Percentiles rank a stretch among this genome's conserved stretches.
These are phyloP conservation scores for Drosophila virilis DNA, from an alignment of 1,140 invertebrate species.

Conservation along the genomic window DNA sequence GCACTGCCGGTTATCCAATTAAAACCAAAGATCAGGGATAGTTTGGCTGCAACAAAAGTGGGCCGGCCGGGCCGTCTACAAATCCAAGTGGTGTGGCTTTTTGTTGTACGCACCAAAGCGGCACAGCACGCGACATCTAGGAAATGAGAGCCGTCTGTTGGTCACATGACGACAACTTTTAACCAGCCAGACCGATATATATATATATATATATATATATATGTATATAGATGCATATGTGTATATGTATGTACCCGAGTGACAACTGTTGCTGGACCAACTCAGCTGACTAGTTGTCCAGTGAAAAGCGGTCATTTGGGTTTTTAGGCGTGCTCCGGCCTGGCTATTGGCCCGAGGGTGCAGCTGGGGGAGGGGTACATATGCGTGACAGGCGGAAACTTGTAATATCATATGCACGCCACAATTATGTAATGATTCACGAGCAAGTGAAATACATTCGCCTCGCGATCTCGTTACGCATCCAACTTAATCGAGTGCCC, in stretches of 20 bases:
- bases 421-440: constrained; percentile 75
- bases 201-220: not conserved
- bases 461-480: constrained; percentile 10
- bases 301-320: constrained; percentile 78
- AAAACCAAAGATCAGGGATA: constrained; percentile 78
- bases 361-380: constrained; percentile 1
- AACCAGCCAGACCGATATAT: constrained; percentile 17
- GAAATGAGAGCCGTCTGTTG: constrained; percentile 58
- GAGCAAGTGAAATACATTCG: constrained; percentile 20
- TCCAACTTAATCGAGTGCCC: not conserved
- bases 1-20: constrained; percentile 76
- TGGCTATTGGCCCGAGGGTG: not conserved
- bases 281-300: constrained; percentile 75
- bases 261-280: constrained; percentile 36
- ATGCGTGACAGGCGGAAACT: constrained; percentile 80
- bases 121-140: constrained; percentile 76
- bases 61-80: constrained; percentile 44
- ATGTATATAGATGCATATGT: not conserved
- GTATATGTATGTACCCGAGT: constrained; percentile 7
- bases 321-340: constrained; percentile 38
- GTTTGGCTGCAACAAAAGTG: constrained; percentile 47
- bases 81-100: constrained; percentile 30
- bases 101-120: constrained; percentile 37
- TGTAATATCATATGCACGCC: constrained; percentile 76
- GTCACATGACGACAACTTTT: constrained; percentile 41